Conservation (phyloP, 2,113 vertebrate species). For the Perca fluviatilis region DNA sequence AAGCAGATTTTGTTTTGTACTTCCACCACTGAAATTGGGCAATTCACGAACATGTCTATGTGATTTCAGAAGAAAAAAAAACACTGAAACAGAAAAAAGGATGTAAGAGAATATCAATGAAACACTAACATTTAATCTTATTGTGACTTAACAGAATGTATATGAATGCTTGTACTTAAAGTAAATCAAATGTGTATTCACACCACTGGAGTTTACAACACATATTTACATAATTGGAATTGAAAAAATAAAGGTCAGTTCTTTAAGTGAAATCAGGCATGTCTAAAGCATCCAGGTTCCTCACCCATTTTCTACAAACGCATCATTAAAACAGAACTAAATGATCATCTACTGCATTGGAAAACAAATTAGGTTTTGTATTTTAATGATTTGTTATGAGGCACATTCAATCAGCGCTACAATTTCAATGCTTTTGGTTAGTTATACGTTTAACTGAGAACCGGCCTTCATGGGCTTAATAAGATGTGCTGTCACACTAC, state of each 20-base stretch:
- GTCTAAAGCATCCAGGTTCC: not conserved
- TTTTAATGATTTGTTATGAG: constrained; percentile 65
- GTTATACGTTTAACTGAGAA: constrained; percentile 46
- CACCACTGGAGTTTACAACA: not conserved
- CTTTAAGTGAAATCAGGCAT: constrained; percentile 59
- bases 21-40: not conserved
- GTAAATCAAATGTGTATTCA: not conserved
- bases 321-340: constrained; percentile 62
- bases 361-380: constrained; percentile 19
- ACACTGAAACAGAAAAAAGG: not conserved
- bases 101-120: not conserved
- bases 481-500: constrained; percentile 54
- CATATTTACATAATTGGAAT: constrained; percentile 24
- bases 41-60: not conserved
- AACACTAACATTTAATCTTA: constrained; percentile 18
- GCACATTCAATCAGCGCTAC: constrained; percentile 51
- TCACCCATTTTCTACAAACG: constrained; percentile 12
- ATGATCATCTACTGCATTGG: not conserved
- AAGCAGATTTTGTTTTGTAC: not conserved
- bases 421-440: constrained; percentile 24
- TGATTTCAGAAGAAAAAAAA: not conserved
- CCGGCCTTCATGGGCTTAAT: constrained; percentile 50
- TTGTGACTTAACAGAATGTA: constrained; percentile 8
- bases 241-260: constrained; percentile 15
- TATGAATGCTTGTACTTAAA: not conserved